Percentiles rank a stretch among this genome's conserved stretches.
phyloP scores from a whole-genome alignment of 2,113 vertebrate genomes.

The Dunckerocampus dactyliophorus region DNA sequence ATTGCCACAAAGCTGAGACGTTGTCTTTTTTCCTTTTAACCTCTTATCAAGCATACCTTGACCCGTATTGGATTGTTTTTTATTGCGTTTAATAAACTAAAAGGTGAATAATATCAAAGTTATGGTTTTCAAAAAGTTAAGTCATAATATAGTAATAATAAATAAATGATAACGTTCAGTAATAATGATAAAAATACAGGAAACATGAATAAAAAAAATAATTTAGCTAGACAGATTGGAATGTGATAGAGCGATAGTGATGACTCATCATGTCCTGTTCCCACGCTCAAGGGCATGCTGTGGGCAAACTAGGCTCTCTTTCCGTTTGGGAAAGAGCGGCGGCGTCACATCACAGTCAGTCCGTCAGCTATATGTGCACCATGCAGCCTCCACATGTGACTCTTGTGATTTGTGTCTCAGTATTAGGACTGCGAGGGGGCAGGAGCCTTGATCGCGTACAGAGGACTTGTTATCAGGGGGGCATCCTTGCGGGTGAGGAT shows the following conservation, averaged over 20 bases:
- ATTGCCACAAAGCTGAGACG: too few species aligned
- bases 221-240: background rate
- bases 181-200: background rate
- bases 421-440: constrained; percentile 73
- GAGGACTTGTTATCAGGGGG: constrained; percentile 75
- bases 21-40: too few species aligned
- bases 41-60: too few species aligned
- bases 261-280: constrained; percentile 48
- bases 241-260: background rate
- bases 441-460: constrained; percentile 74
- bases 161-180: too few species aligned
- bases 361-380: background rate
- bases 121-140: too few species aligned
- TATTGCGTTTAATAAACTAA: too few species aligned
- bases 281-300: constrained; percentile 52
- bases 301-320: constrained; percentile 54
- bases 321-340: constrained; percentile 46
- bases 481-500: constrained; percentile 71
- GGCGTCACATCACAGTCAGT: too few species aligned
- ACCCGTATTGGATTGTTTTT: too few species aligned
- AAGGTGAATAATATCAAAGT: too few species aligned
- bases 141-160: too few species aligned
- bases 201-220: background rate
- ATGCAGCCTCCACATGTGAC: constrained; percentile 39
- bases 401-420: constrained; percentile 72